Percentiles rank a stretch among this genome's conserved stretches.
Evolutionary conservation across 2,113 vertebrate species (phyloP).

Genomic region (Choloepus hoffmanni): DNA sequence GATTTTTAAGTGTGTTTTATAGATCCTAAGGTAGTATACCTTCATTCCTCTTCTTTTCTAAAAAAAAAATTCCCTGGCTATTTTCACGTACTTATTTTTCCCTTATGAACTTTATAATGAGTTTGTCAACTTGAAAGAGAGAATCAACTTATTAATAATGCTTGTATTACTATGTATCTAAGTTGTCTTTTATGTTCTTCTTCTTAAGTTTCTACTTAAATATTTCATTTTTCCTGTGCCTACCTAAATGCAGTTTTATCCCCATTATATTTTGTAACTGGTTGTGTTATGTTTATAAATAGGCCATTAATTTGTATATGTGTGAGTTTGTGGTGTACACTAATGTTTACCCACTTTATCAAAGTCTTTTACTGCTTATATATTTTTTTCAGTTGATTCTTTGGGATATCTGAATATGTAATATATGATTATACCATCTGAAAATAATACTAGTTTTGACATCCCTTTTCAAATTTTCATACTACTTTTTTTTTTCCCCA

Average conservation of each 20-base stretch:
- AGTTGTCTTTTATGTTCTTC: not conserved
- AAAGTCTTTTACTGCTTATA: not conserved
- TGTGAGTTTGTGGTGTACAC: not conserved
- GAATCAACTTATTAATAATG: not conserved
- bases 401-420: not conserved
- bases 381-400: not conserved
- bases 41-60: not conserved
- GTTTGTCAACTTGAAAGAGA: not conserved
- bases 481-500: not conserved
- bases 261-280: not conserved
- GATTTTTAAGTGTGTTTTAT: constrained; percentile 27
- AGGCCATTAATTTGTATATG: not conserved
- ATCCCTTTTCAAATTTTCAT: not conserved
- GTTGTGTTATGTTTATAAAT: not conserved
- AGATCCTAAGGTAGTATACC: not conserved
- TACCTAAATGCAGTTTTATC: not conserved
- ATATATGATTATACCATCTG: not conserved
- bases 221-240: not conserved
- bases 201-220: not conserved
- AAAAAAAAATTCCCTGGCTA: not conserved
- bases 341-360: not conserved
- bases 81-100: not conserved
- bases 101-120: not conserved
- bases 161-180: not conserved
- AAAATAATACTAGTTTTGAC: not conserved